A percentile compares a stretch with the other conserved stretches of the same genome.
phyloP scores from a whole-genome alignment of 2,888 invertebrate species.

The Dascillus cervinus region DNA sequence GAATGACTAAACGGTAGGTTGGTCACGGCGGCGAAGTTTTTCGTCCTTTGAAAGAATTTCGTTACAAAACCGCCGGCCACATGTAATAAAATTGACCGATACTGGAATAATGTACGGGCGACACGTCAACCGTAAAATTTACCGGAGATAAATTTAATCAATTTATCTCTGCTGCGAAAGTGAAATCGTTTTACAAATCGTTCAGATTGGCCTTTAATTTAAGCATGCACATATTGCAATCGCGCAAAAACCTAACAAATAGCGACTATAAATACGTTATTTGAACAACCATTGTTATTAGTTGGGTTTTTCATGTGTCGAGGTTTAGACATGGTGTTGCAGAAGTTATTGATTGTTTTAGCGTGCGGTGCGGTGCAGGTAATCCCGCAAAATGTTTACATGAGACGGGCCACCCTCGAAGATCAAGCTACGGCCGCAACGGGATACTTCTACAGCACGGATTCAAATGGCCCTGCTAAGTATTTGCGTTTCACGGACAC shows the following conservation, averaged over 20 bases:
- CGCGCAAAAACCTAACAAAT: not conserved
- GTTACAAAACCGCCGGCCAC: too few relatives aligned
- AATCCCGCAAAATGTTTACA: not conserved
- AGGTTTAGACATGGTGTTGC: not conserved
- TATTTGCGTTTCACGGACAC: conserved; percentile 44
- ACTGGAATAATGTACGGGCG: too few relatives aligned
- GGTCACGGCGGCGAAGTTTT: too few relatives aligned
- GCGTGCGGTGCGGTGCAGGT: not conserved
- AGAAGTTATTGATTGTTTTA: not conserved
- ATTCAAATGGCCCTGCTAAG: conserved; percentile 44
- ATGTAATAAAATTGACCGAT: too few relatives aligned
- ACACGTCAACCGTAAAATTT: too few relatives aligned
- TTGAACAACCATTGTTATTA: too few relatives aligned
- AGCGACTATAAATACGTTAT: too few relatives aligned
- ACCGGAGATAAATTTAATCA: too few relatives aligned
- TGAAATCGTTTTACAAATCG: not conserved
- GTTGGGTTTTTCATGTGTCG: too few relatives aligned
- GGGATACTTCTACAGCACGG: conserved; percentile 50
- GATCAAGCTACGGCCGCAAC: conserved; percentile 54
- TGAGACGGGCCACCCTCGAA: conserved; percentile 28
- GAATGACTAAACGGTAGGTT: too few relatives aligned
- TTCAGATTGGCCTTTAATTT: not conserved
- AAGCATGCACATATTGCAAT: not conserved
- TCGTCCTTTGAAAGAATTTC: too few relatives aligned
- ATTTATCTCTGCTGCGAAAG: too few relatives aligned